These are phyloP conservation scores for Myioborus miniatus DNA, from an alignment of 2,797 vertebrate genomes.

Conservation along the genomic window DNA sequence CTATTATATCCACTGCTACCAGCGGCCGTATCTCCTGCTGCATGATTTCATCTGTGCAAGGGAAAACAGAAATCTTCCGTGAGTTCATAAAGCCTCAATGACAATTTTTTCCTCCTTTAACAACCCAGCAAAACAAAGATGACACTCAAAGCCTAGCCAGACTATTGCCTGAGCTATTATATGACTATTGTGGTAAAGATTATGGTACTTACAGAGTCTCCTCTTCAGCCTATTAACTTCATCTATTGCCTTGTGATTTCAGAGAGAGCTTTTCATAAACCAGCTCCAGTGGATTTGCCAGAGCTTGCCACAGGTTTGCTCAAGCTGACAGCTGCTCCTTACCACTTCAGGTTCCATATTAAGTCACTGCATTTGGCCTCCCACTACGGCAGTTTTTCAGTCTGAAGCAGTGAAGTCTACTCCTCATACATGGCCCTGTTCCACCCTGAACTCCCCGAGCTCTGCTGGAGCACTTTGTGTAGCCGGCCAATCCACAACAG, in stretches of 20 bases:
- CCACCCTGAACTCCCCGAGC: neutral
- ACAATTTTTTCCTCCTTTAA: neutral
- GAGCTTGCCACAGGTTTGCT: neutral
- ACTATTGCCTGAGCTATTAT: neutral
- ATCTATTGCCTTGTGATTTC: neutral
- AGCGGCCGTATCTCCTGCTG: constrained; percentile 95
- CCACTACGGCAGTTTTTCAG: neutral
- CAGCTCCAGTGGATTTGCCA: neutral
- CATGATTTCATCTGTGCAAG: constrained; percentile 93
- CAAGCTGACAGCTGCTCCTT: neutral
- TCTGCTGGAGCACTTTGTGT: neutral
- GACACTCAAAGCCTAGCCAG: constrained; percentile 1
- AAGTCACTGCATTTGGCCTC: neutral
- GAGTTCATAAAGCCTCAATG: neutral
- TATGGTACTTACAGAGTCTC: neutral
- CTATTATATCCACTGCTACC: constrained; percentile 92
- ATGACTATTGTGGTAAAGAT: neutral
- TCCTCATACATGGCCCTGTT: neutral
- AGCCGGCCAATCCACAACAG: neutral
- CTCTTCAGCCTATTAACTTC: neutral
- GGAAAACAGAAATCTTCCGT: constrained; percentile 43
- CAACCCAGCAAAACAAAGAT: neutral
- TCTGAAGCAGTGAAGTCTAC: neutral
- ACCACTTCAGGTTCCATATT: neutral
- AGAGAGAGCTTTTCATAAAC: neutral